Conservation (phyloP, 1,140 invertebrate genomes). For the Whitmania pigra region DNA sequence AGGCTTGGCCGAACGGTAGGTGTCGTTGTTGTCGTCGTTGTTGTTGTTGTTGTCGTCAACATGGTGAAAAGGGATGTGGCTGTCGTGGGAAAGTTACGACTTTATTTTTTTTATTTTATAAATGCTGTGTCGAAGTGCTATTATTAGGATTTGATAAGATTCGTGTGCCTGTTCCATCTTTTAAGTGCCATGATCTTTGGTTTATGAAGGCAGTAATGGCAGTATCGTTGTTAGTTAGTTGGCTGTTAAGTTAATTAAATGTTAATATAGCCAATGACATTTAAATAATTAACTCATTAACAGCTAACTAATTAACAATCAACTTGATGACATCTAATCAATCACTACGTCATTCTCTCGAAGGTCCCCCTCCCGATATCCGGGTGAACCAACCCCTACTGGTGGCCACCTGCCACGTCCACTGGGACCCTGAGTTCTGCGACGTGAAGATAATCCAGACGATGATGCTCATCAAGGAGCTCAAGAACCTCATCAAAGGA, state of each 20-base stretch:
- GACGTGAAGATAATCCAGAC: conserved; percentile 99
- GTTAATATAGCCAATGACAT: no score
- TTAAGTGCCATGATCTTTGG: not conserved
- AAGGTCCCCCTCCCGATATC: conserved; percentile 56
- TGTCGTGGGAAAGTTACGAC: no score
- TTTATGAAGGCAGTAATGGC: not conserved
- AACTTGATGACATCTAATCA: not conserved
- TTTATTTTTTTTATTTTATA: no score
- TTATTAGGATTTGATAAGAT: no score
- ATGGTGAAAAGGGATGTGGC: not conserved
- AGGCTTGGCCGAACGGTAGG: conserved; percentile 76
- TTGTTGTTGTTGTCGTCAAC: no score
- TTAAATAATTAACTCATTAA: no score
- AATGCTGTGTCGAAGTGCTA: no score
- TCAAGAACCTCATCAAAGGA: conserved; percentile 41
- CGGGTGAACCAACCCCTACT: conserved; percentile 63
- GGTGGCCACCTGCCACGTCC: conserved; percentile 95
- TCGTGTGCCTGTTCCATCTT: no score
- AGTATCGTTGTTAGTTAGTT: not conserved
- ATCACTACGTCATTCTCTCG: conserved; percentile 4
- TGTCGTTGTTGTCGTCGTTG: not conserved
- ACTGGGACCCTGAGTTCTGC: conserved; percentile 99
- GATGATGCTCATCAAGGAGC: conserved; percentile 94
- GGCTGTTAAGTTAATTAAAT: no score
- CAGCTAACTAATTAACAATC: no score